Evolutionary conservation across 2,888 invertebrate species (phyloP), one percentile per base, ranked within the genome.

Genomic region (Macrosoma leucophasiata): DNA sequence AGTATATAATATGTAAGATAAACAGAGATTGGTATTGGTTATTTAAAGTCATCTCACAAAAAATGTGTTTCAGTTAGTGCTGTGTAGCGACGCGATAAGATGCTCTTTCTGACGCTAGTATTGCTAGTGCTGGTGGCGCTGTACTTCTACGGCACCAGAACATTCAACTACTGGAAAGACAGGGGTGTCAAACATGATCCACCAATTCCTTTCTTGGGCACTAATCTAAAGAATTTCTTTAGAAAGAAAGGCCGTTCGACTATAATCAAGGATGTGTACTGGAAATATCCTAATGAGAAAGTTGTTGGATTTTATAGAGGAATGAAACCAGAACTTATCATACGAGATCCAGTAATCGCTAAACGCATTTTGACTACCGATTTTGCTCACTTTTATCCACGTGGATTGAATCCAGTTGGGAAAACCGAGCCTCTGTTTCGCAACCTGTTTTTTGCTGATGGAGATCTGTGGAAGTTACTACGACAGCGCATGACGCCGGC

Each of bases 361-460:
- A 68, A 63, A 26, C 49, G 53, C 4, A 52, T 71, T 20, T 36
- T 71, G 8, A 32, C 51, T 4, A 58, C 55, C 1, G 71, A 71
- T 34, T 72, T 71, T 22, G 24, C 42, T 3, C 33, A 53, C 33
- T 72, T 71, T 23, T 56, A 64, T 25, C 51, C 60, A 1, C 58
- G 72, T 2, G 67, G 69, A 0, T 12, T 70, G 4, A 58, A 56
- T 30, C 43, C 54, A 1, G 45, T 58, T 26, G 53, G 58, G 26
- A 55, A 46, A 0, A 53, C 71, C 2, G 70, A 73, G 34, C 67
- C 69, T 3, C 42, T 73, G 45, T 28, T 71, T 38, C 58, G 56
- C 2, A 74, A 71, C 38, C 32, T 74, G 32, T 72, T 73, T 33
- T 64, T 68, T 24, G 68, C 67, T 13, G 70, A 70, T 32, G 72